phyloP scores from a whole-genome alignment of 2,797 vertebrate genomes.

The Molossus molossus region DNA sequence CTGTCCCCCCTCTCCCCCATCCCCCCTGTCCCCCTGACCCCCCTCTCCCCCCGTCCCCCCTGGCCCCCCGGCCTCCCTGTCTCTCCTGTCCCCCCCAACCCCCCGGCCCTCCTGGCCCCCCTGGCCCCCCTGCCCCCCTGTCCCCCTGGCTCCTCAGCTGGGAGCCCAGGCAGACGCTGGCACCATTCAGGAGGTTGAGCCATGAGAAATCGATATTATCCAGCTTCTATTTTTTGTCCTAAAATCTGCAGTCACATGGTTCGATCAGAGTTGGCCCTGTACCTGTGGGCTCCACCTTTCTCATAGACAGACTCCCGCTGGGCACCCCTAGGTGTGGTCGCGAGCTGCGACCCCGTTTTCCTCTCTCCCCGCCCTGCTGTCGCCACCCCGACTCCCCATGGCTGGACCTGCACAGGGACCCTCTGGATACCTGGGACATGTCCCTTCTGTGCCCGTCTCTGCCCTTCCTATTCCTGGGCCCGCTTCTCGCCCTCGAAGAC shows the following conservation, averaged over 20 bases:
- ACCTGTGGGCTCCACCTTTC: fast-evolving
- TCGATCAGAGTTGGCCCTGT: neutral
- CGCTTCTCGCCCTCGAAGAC: fast-evolving
- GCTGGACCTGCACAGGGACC: neutral
- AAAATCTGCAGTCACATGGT: fast-evolving
- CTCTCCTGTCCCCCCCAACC: too few relatives aligned
- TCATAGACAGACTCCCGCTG: fast-evolving
- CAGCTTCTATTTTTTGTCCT: neutral
- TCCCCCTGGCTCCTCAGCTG: neutral
- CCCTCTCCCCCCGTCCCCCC: too few relatives aligned
- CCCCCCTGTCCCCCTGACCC: too few relatives aligned
- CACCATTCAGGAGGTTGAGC: neutral
- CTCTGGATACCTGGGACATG: too few relatives aligned
- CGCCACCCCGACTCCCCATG: fast-evolving
- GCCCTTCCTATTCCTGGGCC: neutral
- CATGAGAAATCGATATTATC: fast-evolving
- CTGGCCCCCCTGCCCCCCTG: too few relatives aligned
- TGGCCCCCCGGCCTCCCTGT: too few relatives aligned
- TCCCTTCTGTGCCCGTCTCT: fast-evolving
- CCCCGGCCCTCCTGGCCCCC: too few relatives aligned
- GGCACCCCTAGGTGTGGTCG: fast-evolving
- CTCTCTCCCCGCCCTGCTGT: fast-evolving
- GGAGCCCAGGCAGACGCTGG: neutral
- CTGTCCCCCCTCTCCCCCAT: too few relatives aligned
- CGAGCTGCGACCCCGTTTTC: too few relatives aligned